Base-by-base conservation (phyloP, 1,140 invertebrate species). In the Diachasmimorpha longicaudata region DNA sequence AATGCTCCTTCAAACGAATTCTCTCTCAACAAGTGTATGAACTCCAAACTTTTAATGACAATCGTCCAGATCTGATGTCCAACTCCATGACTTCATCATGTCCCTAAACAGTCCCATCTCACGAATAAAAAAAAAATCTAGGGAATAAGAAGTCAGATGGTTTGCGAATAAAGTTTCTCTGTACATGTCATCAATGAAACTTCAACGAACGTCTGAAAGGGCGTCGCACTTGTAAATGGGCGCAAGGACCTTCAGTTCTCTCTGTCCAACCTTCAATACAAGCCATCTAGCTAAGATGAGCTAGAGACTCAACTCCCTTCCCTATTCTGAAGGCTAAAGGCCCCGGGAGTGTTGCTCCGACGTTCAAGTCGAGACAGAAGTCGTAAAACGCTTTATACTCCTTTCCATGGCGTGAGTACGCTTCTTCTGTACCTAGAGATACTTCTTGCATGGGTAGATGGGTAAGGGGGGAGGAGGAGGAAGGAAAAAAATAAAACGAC, bases 321-420 rank as follows among this genome's bases (percentile, higher is more conserved):
- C 48, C 48, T 52, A 52, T 42, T 55, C 19, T 52, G n/a, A 14
- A 37, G 70, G 70, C 19, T 52, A n/a, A 14, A 37, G 70, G 70
- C 70, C 44, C 52, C 70, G 42, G 48, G 39, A 39, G 73, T 44
- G 23, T 23, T 52, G 48, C 48, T n/a, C 55, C 25, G 55, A 67
- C 36, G 67, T 58, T 73, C 69, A 73, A 75, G 72, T 72, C 77
- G 48, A 78, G 69, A 74, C 72, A 72, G 73, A 52, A 72, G 77
- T 78, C 77, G 68, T 78, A 78, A 78, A 78, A 78, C 77, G 77
- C 77, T 78, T 78, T 78, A 78, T 78, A 78, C 75, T 78, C 77
- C 37, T 16, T 52, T 9, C 48, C n/a, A 16, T 52, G 39, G 39
- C 39, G 48, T 52, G 48, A 52, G 48, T 52, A 52, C 67, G 72